These are phyloP conservation scores for Nycticryphes semicollaris DNA, from an alignment of 2,113 vertebrate genomes.

Conservation along the genomic window DNA sequence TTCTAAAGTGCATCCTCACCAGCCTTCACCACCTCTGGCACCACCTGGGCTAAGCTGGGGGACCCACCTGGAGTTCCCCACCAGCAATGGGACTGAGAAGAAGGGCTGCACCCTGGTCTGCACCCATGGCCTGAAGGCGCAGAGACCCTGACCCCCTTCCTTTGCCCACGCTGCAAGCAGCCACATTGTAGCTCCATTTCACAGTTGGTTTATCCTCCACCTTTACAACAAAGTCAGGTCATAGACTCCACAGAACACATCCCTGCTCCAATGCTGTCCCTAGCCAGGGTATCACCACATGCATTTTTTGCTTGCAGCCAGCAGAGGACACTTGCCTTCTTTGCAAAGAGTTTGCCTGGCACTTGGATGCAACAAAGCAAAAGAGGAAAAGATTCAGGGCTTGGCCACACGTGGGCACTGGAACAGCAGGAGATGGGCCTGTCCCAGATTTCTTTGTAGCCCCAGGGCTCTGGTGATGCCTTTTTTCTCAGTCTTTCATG, in stretches of 20 bases:
- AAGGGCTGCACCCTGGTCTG: neutral
- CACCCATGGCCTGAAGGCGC: neutral
- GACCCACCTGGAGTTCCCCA: neutral
- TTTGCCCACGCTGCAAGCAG: neutral
- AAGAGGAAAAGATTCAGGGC: neutral
- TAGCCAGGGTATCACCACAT: neutral
- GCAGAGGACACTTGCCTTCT: constrained; percentile 54
- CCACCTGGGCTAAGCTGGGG: neutral
- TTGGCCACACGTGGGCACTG: neutral
- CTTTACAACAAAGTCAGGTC: neutral
- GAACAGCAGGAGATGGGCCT: neutral
- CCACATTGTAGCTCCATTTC: neutral
- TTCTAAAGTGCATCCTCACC: neutral
- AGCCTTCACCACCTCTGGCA: neutral
- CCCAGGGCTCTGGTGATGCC: neutral
- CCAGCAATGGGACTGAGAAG: neutral
- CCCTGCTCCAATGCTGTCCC: neutral
- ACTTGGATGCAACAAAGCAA: neutral
- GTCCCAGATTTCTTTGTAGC: neutral
- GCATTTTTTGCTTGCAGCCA: constrained; percentile 17
- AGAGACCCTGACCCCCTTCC: neutral
- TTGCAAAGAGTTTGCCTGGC: neutral
- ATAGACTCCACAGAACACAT: neutral
- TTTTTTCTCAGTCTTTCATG: neutral
- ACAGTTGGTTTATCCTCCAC: accelerated